Conservation (phyloP, 2,113 vertebrate genomes). For the Elaphurus davidianus region DNA sequence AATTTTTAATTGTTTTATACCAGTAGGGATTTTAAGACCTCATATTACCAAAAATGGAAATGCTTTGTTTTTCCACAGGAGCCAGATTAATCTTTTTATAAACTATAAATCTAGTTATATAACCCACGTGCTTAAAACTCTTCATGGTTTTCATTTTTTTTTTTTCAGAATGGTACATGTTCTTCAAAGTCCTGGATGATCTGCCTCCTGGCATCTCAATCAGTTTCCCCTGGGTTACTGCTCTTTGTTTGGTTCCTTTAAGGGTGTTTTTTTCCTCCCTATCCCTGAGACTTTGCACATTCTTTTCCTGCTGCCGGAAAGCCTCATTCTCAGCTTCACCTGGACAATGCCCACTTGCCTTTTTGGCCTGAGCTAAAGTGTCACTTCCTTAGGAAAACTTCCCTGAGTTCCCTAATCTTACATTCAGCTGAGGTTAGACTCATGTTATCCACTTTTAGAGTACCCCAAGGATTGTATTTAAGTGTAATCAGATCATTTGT, state of each 20-base stretch:
- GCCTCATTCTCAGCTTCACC: not conserved
- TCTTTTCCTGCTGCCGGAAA: not conserved
- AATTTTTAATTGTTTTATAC: not conserved
- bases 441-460: not conserved
- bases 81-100: not conserved
- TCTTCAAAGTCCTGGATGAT: not conserved
- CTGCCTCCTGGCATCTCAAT: not conserved
- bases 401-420: not conserved
- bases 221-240: not conserved
- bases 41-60: not conserved
- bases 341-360: not conserved
- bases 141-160: not conserved
- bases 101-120: not conserved
- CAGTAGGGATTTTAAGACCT: not conserved
- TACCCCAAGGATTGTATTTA: not conserved
- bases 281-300: not conserved
- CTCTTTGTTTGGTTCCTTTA: not conserved
- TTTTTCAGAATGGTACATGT: not conserved
- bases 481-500: not conserved
- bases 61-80: not conserved
- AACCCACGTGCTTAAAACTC: not conserved
- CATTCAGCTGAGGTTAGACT: not conserved
- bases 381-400: not conserved
- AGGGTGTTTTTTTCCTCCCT: not conserved
- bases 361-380: not conserved